Conservation (phyloP, 2,888 invertebrate species). For the Sipha maydis region DNA sequence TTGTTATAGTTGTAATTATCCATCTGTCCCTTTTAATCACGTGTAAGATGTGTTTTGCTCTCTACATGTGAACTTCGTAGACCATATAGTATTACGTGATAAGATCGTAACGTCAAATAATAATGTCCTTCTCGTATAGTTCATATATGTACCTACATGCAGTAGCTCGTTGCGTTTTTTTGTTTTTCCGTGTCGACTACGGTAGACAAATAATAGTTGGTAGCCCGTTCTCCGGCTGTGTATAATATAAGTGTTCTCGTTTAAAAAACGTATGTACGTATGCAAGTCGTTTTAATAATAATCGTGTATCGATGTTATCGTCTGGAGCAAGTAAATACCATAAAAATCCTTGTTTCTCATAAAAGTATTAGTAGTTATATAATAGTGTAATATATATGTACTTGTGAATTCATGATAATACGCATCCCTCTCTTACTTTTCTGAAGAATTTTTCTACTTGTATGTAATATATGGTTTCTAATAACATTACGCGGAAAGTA, state of each 20-base stretch:
- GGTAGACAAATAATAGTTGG: not conserved
- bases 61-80: not conserved
- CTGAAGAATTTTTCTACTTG: constrained; percentile 16
- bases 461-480: not conserved
- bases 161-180: not conserved
- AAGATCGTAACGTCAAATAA: not conserved
- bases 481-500: not conserved
- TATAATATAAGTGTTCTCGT: not conserved
- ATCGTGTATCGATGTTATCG: constrained; percentile 8
- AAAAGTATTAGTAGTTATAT: not conserved
- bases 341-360: constrained; percentile 35
- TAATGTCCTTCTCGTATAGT: not conserved
- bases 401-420: constrained; percentile 30
- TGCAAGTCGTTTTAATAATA: too few species aligned
- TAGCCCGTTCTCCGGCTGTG: not conserved
- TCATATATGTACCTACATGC: not conserved
- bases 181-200: not conserved
- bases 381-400: not conserved
- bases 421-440: not conserved
- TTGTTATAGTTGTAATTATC: not conserved
- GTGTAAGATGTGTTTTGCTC: not conserved
- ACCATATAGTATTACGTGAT: not conserved
- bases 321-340: constrained; percentile 19
- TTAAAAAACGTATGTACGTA: not conserved
- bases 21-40: constrained; percentile 17